phyloP scores from a whole-genome alignment of 1,140 invertebrate genomes.

The Drosophila watanabei region DNA sequence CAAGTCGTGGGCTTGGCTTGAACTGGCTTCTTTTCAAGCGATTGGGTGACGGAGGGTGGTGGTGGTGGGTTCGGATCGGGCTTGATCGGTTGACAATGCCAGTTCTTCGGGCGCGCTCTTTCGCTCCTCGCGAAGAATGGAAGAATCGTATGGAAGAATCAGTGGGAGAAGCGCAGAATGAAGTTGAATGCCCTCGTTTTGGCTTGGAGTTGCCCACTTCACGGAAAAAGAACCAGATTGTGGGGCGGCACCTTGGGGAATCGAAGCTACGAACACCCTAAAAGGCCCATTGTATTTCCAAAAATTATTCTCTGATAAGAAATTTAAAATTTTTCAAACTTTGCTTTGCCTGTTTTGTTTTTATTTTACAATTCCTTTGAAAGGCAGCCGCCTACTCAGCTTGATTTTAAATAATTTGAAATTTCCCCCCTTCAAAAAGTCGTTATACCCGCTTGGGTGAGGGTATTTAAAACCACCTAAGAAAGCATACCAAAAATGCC shows the following conservation, averaged over 20 bases:
- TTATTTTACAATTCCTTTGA: background rate
- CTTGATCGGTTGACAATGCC: conserved; percentile 44
- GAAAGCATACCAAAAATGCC: conserved; percentile 50
- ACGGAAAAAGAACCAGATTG: conserved; percentile 44
- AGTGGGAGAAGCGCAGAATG: conserved; percentile 28
- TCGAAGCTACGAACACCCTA: conserved; percentile 10
- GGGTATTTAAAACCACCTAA: conserved; percentile 32
- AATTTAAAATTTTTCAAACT: background rate
- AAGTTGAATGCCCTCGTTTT: conserved; percentile 75
- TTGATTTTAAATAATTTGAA: background rate
- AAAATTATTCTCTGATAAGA: background rate
- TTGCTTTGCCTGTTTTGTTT: background rate
- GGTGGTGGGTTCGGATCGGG: conserved; percentile 5
- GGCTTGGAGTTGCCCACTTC: conserved; percentile 36
- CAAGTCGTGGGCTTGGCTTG: conserved; percentile 33
- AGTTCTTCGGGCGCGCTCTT: conserved; percentile 26
- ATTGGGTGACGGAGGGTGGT: conserved; percentile 28
- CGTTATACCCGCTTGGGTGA: conserved; percentile 2
- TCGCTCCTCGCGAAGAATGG: conserved; percentile 22
- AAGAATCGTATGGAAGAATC: conserved; percentile 20
- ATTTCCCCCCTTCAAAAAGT: background rate
- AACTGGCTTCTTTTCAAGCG: conserved; percentile 5
- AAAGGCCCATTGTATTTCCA: background rate
- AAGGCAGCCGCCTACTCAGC: background rate
- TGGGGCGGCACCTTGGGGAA: background rate